Conservation (phyloP, 1,140 invertebrate genomes). For the Zaprionus tsacasi region DNA sequence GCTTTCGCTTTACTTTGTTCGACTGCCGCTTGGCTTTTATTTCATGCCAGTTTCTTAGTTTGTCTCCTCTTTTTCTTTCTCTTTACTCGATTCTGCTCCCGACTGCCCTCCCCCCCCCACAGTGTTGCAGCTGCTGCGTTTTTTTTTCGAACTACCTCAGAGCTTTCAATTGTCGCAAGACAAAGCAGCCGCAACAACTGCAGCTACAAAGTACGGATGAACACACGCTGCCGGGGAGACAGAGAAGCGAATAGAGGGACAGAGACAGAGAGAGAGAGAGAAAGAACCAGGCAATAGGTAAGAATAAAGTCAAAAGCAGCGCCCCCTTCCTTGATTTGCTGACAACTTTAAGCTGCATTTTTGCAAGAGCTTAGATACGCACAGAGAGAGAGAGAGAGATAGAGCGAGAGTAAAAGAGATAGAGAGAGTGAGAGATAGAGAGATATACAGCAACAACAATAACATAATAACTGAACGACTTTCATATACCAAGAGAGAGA, state of each 20-base stretch:
- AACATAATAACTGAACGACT: not conserved
- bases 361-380: constrained; percentile 1
- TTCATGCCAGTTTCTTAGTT: constrained; percentile 39
- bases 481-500: not conserved
- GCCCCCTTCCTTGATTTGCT: constrained; percentile 5
- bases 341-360: constrained; percentile 29
- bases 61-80: not conserved
- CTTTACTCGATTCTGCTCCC: not conserved
- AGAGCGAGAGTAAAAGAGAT: too few species aligned
- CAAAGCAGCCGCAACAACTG: constrained; percentile 60
- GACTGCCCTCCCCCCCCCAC: not conserved
- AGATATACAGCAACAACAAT: constrained; percentile 8
- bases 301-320: constrained; percentile 31
- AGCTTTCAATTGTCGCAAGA: constrained; percentile 63
- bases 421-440: constrained; percentile 8
- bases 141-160: constrained; percentile 22
- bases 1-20: constrained; percentile 22
- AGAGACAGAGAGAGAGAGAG: not conserved
- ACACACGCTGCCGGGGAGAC: constrained; percentile 4
- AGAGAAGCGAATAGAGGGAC: not conserved
- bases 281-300: constrained; percentile 1
- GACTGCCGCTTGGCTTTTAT: constrained; percentile 43
- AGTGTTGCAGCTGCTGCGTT: not conserved
- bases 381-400: constrained; percentile 2
- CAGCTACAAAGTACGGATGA: constrained; percentile 40